These are phyloP conservation scores for Bos taurus DNA, from an alignment of 2,113 vertebrate species.

Conservation along the genomic window DNA sequence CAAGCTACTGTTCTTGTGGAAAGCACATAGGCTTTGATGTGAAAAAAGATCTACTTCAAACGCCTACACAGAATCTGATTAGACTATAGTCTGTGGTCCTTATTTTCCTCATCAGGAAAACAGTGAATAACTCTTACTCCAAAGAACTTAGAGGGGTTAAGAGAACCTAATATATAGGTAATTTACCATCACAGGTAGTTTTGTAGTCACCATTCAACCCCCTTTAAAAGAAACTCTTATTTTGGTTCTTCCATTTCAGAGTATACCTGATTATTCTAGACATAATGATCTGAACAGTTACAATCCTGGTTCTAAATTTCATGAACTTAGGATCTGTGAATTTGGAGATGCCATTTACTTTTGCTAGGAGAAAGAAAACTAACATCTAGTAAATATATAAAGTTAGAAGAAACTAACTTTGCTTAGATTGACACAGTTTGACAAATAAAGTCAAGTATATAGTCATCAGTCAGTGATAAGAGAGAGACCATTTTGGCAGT, in stretches of 20 bases:
- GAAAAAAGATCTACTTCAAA: neutral
- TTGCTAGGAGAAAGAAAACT: conserved; percentile 1
- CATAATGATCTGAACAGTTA: neutral
- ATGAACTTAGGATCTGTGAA: conserved; percentile 18
- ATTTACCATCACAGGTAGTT: neutral
- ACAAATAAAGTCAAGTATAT: neutral
- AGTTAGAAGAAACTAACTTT: neutral
- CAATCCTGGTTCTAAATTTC: conserved; percentile 1
- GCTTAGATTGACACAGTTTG: neutral
- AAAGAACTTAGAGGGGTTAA: neutral
- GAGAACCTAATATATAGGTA: neutral
- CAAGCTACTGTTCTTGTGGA: neutral
- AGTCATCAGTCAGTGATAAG: neutral
- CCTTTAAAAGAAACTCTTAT: neutral
- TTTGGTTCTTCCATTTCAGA: neutral
- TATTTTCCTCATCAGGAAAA: conserved; percentile 3
- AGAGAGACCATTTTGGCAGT: neutral
- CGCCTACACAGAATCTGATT: neutral
- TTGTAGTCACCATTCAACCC: neutral
- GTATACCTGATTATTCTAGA: neutral
- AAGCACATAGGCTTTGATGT: neutral
- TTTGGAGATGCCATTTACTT: neutral
- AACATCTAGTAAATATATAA: neutral
- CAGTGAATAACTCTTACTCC: neutral
- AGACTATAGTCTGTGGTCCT: neutral